Conservation (phyloP, 2,888 invertebrate genomes). For the Stenotaenia linearis region DNA sequence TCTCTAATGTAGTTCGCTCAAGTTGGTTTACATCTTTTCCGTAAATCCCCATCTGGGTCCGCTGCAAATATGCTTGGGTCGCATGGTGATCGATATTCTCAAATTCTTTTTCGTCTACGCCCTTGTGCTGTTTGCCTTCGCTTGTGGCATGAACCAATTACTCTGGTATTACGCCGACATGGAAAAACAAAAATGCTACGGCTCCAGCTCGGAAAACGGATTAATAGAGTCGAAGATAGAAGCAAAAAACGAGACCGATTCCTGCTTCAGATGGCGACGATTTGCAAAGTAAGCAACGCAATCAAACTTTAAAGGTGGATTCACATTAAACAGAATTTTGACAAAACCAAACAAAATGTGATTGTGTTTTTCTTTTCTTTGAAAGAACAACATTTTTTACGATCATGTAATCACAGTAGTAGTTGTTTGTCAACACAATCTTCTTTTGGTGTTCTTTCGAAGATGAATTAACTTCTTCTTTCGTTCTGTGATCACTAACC, state of each 20-base stretch:
- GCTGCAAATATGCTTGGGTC: constrained; percentile 56
- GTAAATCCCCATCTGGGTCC: constrained; percentile 59
- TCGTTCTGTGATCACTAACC: too few species aligned
- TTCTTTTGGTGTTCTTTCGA: too few species aligned
- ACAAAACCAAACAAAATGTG: too few species aligned
- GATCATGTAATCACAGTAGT: too few species aligned
- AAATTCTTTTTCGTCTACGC: constrained; percentile 57
- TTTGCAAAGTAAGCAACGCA: constrained; percentile 49
- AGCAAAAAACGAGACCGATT: constrained; percentile 46
- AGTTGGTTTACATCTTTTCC: constrained; percentile 60
- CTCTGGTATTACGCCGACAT: constrained; percentile 79
- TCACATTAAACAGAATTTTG: too few species aligned
- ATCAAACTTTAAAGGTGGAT: too few species aligned
- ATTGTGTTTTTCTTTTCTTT: too few species aligned
- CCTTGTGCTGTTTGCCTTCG: constrained; percentile 56
- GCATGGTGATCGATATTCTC: constrained; percentile 59
- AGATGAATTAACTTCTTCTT: too few species aligned
- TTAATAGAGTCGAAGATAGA: constrained; percentile 46
- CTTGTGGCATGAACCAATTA: constrained; percentile 67
- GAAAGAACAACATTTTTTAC: too few species aligned
- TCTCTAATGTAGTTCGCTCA: constrained; percentile 51
- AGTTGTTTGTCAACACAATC: too few species aligned
- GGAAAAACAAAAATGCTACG: constrained; percentile 42
- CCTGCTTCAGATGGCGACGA: constrained; percentile 49
- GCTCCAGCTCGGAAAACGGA: background rate